Conservation (phyloP, 2,797 vertebrate species). For the Sebastes elongatus region DNA sequence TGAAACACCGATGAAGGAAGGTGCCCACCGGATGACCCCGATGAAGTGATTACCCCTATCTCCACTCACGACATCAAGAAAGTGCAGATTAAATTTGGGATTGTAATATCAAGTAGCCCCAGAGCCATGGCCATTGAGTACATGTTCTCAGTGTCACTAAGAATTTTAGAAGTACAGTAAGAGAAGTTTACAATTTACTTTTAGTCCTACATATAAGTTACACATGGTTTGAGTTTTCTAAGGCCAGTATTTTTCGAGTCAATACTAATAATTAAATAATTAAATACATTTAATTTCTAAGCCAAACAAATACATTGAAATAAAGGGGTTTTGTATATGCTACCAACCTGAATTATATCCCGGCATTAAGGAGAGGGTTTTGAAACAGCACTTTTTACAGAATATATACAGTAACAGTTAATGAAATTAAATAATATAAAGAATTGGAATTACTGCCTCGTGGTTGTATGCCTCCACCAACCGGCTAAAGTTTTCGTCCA, state of each 20-base stretch:
- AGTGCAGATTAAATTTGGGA: too few species aligned
- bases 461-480: too few species aligned
- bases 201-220: neutral
- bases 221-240: neutral
- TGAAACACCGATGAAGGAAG: too few species aligned
- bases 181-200: too few species aligned
- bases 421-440: neutral
- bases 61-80: too few species aligned
- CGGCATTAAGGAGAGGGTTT: neutral
- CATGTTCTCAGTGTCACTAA: neutral
- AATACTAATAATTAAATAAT: too few species aligned
- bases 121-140: neutral
- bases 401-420: neutral
- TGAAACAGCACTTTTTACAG: too few species aligned
- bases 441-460: too few species aligned
- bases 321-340: neutral
- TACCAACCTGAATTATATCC: neutral
- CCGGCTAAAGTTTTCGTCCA: too few species aligned
- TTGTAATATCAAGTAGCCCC: neutral
- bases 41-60: too few species aligned
- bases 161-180: neutral
- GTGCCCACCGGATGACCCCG: too few species aligned
- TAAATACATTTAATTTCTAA: neutral
- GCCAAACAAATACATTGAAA: neutral
- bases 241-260: neutral